Percentiles rank a stretch among this genome's conserved stretches.
Evolutionary conservation across 1,140 invertebrate species (phyloP).

Genomic region (Ooceraea biroi): DNA sequence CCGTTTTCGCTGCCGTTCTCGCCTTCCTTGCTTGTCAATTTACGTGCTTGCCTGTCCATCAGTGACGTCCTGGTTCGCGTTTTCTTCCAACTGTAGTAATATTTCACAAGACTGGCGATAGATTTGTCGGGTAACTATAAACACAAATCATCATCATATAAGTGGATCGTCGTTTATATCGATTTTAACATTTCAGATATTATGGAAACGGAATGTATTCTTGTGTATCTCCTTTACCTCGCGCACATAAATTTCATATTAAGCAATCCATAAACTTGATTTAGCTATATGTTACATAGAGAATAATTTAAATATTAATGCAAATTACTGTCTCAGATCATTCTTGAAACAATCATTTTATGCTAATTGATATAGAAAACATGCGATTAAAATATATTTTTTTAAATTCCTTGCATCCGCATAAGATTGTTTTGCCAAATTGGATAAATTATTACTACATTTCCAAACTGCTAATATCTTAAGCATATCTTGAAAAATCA

Average conservation of each 20-base stretch:
- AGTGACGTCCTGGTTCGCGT: constrained; percentile 95
- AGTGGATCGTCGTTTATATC: constrained; percentile 2
- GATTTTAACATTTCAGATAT: background rate
- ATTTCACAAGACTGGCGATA: constrained; percentile 98
- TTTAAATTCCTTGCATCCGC: too few relatives aligned
- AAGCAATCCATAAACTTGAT: background rate
- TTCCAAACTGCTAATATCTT: too few relatives aligned
- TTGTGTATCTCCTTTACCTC: background rate
- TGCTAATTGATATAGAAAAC: background rate
- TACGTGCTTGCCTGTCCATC: constrained; percentile 96
- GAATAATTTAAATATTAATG: background rate
- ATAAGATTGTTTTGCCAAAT: too few relatives aligned
- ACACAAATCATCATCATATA: constrained; percentile 54
- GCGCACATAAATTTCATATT: background rate
- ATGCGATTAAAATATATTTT: too few relatives aligned
- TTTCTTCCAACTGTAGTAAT: constrained; percentile 99
- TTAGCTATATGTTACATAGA: background rate
- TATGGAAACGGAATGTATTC: background rate
- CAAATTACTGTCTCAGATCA: background rate
- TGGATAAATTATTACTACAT: too few relatives aligned
- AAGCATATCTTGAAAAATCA: too few relatives aligned
- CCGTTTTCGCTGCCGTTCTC: constrained; percentile 93
- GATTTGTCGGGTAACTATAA: constrained; percentile 97
- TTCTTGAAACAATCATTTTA: background rate
- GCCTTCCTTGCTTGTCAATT: constrained; percentile 88